Base-by-base conservation (phyloP, 2,797 vertebrate species). In the Setipinna tenuifilis region DNA sequence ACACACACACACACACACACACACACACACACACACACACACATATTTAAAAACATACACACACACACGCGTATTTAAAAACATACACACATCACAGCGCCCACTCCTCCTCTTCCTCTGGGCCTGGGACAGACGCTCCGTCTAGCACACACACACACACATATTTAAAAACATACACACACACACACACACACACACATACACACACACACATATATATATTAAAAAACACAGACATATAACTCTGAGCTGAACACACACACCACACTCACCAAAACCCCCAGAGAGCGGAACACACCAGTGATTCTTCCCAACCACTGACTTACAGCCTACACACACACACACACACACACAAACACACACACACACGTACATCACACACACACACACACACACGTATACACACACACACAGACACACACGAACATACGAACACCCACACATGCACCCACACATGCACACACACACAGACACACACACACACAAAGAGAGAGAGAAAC, bases 231-330 rank as follows among this genome's bases (percentile, higher is more conserved):
- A 65, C 2, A 65, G n/a, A 65, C 62, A 65, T 23, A 65, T n/a
- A 65, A 68, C 6, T 25, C 62, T 11, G 10, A 68, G 6, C 9
- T 28, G 5, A 11, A 3, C 44, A 59, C 58, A 59, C 58, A 59
- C 58, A 59, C 17, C 17, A 28, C 88, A 83, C 94, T 94, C 93
- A 95, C 94, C 94, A 93, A 94, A 85, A 92, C 90, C 46, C 94
- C 93, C 31, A 95, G 85, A 54, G 87, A 88, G 84, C 94, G 93
- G 89, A 95, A 93, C 87, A 92, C 92, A 41, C 93, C 93, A 0
- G 90, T 92, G 91, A 95, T 87, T 88, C 91, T 95, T 84, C 93
- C 93, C 65, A 94, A 84, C 82, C 93, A 83, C 84, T 85, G 93
- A 86, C 91, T 90, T 31, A 90, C 87, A 85, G 82, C 90, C 94